A percentile compares a stretch with the other conserved stretches of the same genome.
Evolutionary conservation across 2,888 invertebrate genomes (phyloP).

Genomic region (Phymatocera aterrima): DNA sequence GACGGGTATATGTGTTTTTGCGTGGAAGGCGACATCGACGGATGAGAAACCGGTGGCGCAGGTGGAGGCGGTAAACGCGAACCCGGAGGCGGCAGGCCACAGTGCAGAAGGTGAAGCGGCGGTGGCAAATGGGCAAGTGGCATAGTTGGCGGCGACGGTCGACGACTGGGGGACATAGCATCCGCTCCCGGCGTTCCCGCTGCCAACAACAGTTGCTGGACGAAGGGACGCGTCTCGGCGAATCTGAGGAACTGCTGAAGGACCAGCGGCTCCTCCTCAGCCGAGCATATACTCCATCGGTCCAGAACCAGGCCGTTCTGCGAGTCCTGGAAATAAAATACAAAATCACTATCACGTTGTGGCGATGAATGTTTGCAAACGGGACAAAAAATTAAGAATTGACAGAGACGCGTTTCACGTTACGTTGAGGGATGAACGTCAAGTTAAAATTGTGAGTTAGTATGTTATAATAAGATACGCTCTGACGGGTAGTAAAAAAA

Average conservation of each 20-base stretch:
- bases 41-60: conserved; percentile 66
- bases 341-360: conserved; percentile 69
- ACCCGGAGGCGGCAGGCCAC: conserved; percentile 74
- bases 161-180: conserved; percentile 84
- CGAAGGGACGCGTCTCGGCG: conserved; percentile 91
- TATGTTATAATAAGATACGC: neutral
- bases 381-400: neutral
- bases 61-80: conserved; percentile 73
- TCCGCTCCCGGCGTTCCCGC: conserved; percentile 76
- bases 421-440: too few relatives aligned
- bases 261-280: conserved; percentile 93
- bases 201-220: conserved; percentile 80
- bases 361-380: neutral
- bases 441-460: too few relatives aligned
- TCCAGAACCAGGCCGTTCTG: conserved; percentile 87
- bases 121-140: conserved; percentile 73
- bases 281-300: conserved; percentile 91
- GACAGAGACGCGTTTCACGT: too few relatives aligned
- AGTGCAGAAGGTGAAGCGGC: conserved; percentile 70
- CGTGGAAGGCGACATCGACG: conserved; percentile 60
- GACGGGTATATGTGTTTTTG: conserved; percentile 72
- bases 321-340: conserved; percentile 83
- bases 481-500: neutral
- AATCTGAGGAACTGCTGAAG: conserved; percentile 94
- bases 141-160: conserved; percentile 80